Conservation (phyloP, 1,140 invertebrate species). For the Tribolium madens region DNA sequence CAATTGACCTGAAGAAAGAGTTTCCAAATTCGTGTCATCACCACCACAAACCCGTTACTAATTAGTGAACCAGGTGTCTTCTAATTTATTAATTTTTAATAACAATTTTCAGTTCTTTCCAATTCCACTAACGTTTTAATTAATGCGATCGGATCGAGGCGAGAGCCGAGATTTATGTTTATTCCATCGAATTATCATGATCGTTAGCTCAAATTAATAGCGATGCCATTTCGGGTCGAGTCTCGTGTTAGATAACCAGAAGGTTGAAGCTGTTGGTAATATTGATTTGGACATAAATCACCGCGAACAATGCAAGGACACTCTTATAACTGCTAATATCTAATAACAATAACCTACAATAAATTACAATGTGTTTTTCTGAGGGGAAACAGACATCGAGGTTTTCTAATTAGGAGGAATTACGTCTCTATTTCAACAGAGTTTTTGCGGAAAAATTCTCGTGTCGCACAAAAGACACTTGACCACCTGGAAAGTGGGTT, state of each 20-base stretch:
- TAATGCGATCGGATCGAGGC: slow-evolving; percentile 11
- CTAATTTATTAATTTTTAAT: slow-evolving; percentile 30
- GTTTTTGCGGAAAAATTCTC: no score
- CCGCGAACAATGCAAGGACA: slow-evolving; percentile 49
- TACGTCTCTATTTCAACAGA: slow-evolving; percentile 28
- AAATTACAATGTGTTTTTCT: slow-evolving; percentile 36
- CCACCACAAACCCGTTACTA: slow-evolving; percentile 5
- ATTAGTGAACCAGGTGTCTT: slow-evolving; percentile 14
- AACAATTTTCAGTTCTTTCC: slow-evolving; percentile 1
- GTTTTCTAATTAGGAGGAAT: background rate
- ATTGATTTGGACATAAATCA: slow-evolving; percentile 45
- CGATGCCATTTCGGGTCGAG: slow-evolving; percentile 31
- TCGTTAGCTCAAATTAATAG: slow-evolving; percentile 32
- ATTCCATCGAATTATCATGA: slow-evolving; percentile 27
- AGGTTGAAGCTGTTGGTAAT: slow-evolving; percentile 39
- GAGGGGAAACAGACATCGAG: background rate
- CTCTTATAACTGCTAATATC: slow-evolving; percentile 42
- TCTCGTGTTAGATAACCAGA: slow-evolving; percentile 35
- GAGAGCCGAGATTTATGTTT: slow-evolving; percentile 19
- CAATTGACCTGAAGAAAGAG: slow-evolving; percentile 8
- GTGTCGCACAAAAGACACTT: background rate
- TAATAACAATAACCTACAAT: slow-evolving; percentile 48
- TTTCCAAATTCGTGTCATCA: slow-evolving; percentile 20
- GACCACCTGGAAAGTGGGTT: background rate
- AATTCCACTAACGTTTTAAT: slow-evolving; percentile 30